Evolutionary conservation across 2,888 invertebrate species (phyloP), one percentile per base, ranked within the genome.

Genomic region (Thymelicus sylvestris): DNA sequence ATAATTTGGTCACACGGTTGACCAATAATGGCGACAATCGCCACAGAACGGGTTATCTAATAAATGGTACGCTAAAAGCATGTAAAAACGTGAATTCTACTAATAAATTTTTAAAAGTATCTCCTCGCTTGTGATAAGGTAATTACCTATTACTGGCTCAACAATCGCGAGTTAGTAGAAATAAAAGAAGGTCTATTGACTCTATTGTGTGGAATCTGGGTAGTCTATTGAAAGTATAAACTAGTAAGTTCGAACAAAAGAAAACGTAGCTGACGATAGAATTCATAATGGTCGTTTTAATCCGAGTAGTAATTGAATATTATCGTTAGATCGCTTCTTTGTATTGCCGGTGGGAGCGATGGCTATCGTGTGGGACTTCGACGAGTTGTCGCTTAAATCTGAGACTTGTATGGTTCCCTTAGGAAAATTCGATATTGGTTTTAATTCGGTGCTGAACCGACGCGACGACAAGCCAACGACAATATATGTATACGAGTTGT

Each of bases 321-420:
- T 79, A 83, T 81, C 81, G 75, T 76, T 79, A 62, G 68, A 78
- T 77, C 78, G 74, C 67, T 80, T 79, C 79, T 60, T 60, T 66
- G 71, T 71, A 71, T 70, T 70, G 70, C 41, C 52, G 61, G 63
- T 70, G 71, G 66, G 71, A 71, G 60, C 39, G 71, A 71, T 71
- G 31, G 38, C 10, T 71, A 71, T 71, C 66, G 65, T 47, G 72
- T 75, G 70, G 78, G 77, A 82, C 79, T 75, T 75, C 74, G 74
- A 73, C 76, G 55, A 55, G 55, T 10, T 55, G 50, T 24, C 55
- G 24, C 24, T 44, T 55, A 24, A 10, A 5, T 55, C 24, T 55
- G 2, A 24, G 19, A 19, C 19, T 19, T 55, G 24, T 10, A 24
- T 24, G 6, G 3, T 55, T 24, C 24, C 55, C 55, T 10, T 8